A percentile compares a stretch with the other conserved stretches of the same genome.
Evolutionary conservation across 1,140 invertebrate species (phyloP).

Genomic region (Elysia chlorotica): DNA sequence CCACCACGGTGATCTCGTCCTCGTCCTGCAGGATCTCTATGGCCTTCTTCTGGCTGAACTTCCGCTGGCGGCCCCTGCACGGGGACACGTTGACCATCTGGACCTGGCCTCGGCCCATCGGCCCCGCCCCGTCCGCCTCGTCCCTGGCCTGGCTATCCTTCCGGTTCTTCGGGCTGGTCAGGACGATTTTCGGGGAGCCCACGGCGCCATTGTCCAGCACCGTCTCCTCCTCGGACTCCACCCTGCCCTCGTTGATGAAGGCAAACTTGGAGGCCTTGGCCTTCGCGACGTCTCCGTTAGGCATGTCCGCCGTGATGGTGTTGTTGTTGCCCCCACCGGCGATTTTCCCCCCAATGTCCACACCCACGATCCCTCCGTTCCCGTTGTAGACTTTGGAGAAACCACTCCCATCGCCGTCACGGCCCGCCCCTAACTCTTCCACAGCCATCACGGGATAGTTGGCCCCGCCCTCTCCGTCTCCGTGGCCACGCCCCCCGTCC

Average conservation of each 20-base stretch:
- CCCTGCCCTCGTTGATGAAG: constrained; percentile 5
- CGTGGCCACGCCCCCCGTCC: too few relatives aligned
- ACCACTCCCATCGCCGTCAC: neutral
- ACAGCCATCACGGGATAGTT: constrained; percentile 3
- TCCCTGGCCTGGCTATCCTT: constrained; percentile 8
- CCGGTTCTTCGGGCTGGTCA: constrained; percentile 23
- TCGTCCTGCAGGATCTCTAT: constrained; percentile 40
- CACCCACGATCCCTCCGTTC: constrained; percentile 5
- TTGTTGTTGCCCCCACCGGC: neutral
- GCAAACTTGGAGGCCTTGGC: constrained; percentile 2
- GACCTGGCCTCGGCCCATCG: constrained; percentile 1
- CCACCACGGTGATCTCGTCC: constrained; percentile 37
- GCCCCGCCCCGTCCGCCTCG: neutral
- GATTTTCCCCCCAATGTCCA: neutral
- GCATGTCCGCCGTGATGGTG: neutral
- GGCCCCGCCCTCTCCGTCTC: neutral
- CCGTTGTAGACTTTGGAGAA: neutral
- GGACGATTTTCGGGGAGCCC: constrained; percentile 33
- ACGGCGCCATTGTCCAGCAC: constrained; percentile 28
- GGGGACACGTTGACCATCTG: neutral
- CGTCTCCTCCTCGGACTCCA: constrained; percentile 23
- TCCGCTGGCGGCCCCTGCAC: neutral
- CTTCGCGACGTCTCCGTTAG: neutral
- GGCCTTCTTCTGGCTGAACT: constrained; percentile 1
- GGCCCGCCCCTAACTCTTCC: neutral